phyloP scores from a whole-genome alignment of 2,113 vertebrate genomes.

The Pachycephala philippinensis region DNA sequence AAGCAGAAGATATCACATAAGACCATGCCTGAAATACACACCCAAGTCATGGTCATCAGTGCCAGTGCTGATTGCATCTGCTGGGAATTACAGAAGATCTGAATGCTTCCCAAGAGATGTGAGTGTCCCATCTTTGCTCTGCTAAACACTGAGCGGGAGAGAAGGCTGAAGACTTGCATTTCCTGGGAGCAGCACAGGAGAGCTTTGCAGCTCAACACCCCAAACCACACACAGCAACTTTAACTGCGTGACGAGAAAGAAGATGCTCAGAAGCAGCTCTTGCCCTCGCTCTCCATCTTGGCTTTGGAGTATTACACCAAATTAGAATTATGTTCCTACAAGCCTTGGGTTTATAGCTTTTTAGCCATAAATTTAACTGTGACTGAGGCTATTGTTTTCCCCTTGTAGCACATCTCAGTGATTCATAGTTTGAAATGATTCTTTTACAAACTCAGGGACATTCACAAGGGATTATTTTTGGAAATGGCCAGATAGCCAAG shows the following conservation, averaged over 20 bases:
- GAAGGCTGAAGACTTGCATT: not conserved
- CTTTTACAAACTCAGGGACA: not conserved
- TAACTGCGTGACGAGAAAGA: not conserved
- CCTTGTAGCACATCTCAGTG: not conserved
- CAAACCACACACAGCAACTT: not conserved
- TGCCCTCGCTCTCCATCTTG: not conserved
- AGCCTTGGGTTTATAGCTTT: not conserved
- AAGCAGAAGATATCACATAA: not conserved
- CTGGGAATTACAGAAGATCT: not conserved
- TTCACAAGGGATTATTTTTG: not conserved
- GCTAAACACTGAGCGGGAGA: not conserved
- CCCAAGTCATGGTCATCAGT: accelerated
- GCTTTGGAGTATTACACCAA: not conserved
- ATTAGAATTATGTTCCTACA: not conserved
- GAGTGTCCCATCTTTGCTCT: not conserved
- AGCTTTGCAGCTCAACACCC: not conserved
- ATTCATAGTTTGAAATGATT: constrained; percentile 6
- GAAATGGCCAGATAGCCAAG: not conserved
- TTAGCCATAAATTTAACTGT: not conserved
- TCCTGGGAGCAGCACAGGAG: not conserved
- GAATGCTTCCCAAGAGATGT: not conserved
- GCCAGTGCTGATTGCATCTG: not conserved
- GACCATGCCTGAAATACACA: not conserved
- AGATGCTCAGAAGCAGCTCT: not conserved
- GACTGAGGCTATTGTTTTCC: not conserved